Evolutionary conservation across 2,113 vertebrate genomes (phyloP), one percentile per base, ranked within the genome.

Genomic region (Aythya baeri): DNA sequence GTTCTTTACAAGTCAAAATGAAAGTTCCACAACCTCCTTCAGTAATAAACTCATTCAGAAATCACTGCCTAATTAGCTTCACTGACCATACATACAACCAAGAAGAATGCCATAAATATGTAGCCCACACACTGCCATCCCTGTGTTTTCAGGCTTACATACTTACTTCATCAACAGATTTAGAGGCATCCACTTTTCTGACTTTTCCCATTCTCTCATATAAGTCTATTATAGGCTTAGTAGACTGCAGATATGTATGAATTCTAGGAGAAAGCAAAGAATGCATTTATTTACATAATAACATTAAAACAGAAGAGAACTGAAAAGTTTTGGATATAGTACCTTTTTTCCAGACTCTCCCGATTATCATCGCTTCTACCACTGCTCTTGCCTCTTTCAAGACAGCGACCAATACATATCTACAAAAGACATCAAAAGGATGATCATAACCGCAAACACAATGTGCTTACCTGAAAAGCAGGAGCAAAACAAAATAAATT

Each of bases 321-420:
- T 12, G 31, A 57, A 34, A 90, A 57, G 80, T 58, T 86, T 41
- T 84, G 50, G 43, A 67, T 34, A 38, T 7, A 20, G 38, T 98
- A 99, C 99, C 99, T 99, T 98, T 99, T 99, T 88, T 99, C 98
- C 98, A 99, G 96, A 84, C 99, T 99, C 89, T 99, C 99, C 74
- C 98, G 98, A 98, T 99, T 99, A 97, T 99, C 99, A 50, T 99
- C 99, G 27, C 98, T 98, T 86, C 99, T 98, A 12, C 99, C 99
- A 58, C 99, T 99, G 97, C 98, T 99, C 95, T 99, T 99, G 70
- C 99, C 99, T 89, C 99, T 98, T 93, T 99, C 99, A 86, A 99
- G 97, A 97, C 99, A 99, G 86, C 99, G 98, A 38, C 98, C 80
- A 41, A 99, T 98, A 91, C 99, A 99, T 41, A 99, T 98, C 99